Evolutionary conservation across 2,888 invertebrate genomes (phyloP), one percentile per base, ranked within the genome.

Genomic region (Acleris literana): DNA sequence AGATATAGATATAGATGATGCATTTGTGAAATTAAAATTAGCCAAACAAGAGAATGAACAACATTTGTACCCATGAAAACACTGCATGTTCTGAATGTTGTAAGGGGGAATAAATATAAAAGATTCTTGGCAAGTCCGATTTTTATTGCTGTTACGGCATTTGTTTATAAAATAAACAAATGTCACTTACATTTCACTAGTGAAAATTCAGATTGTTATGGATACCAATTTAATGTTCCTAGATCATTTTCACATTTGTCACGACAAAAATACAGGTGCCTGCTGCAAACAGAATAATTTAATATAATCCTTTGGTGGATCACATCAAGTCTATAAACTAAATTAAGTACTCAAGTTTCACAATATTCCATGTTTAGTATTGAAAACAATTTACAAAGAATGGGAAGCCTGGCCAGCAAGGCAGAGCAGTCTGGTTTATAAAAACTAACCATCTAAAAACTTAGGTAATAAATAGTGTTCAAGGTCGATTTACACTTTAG

Each of bases 131-230:
- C 83, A 87, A 85, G 87, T 89, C 87, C 85, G 90, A 89, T 90
- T 86, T 89, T 92, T 90, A 92, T 93, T 92, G 92, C 92, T 91
- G 89, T 90, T 78, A 87, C 91, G 92, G 92, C 92, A 86, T 88
- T 84, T 77, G 82, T 88, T 88, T 86, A 86, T 83, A 81, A 83
- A 88, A 92, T 90, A 92, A 90, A 90, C 86, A 88, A 88, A 90
- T 85, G 86, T 86, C 84, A 83, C 85, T 90, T 88, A 88, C 81
- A 82, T 83, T 87, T 85, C 85, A 82, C 86, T 85, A 87, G 83
- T 86, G 85, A 86, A 85, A 84, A 85, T 82, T 84, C 88, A 86
- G 86, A 87, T 87, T 83, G 72, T 81, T 81, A 76, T 76, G 76
- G 79, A 86, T 87, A 87, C 84, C 80, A 80, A 78, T 77, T 64